Evolutionary conservation across 2,113 vertebrate genomes (phyloP), one percentile per base, ranked within the genome.

Genomic region (Pachypanchax playfairii): DNA sequence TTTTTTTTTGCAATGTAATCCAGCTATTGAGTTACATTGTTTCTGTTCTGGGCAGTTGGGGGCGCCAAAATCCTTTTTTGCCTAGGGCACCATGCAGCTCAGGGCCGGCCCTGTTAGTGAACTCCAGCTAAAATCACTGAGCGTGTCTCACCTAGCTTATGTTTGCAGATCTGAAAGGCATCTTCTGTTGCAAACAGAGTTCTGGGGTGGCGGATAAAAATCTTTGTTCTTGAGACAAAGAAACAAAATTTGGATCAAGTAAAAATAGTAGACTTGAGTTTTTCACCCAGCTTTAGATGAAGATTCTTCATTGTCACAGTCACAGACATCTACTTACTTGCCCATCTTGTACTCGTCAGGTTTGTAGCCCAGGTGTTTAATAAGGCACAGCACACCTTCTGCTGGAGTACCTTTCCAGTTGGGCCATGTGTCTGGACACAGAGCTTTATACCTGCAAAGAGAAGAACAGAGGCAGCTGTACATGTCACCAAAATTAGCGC

Each of bases 401-500:
- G 92, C 85, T 14, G 96, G 93, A 0, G 93, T 83, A 6, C 97
- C 96, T 0, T 67, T 90, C 97, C 97, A 99, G 49, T 96, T 91
- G 0, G 97, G 97, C 97, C 97, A 99, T 7, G 97, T 99, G n/a
- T 93, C 94, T 0, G 97, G 96, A 61, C 96, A 98, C 83, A 99
- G 75, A 28, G 92, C 85, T 75, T 99, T 99, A 50, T 99, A 99
- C 82, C 97, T 99, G 35, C 43, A 26, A 5, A 65, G 35, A 56
- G 28, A 18, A 38, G 6, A 26, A 14, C n/a, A 67, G 15, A 8
- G 33, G 21, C n/a, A 25, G 29, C 5, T 8, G 21, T 13, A 17
- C 24, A 12, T 11, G 9, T 20, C 7, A 24, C 9, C 13, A 25
- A 8, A n/a, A 73, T 22, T 22, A 24, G 43, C 7, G 25, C 36